A percentile compares a stretch with the other conserved stretches of the same genome.
Evolutionary conservation across 2,888 invertebrate species (phyloP).

Genomic region (Ceratothoa steindachneri): DNA sequence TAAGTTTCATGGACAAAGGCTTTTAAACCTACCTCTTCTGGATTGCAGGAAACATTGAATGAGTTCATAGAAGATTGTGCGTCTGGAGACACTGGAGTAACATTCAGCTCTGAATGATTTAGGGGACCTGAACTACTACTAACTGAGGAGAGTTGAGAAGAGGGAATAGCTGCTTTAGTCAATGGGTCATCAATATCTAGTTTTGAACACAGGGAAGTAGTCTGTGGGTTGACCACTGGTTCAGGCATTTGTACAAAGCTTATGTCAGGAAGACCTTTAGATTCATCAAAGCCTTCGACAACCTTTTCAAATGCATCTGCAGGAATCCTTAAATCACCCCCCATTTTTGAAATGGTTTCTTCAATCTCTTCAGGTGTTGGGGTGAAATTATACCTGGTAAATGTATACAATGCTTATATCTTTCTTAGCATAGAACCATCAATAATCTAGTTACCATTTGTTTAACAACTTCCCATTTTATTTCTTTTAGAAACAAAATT

Average conservation of each 20-base stretch:
- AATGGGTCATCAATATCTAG: slow-evolving; percentile 36
- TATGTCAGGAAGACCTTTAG: slow-evolving; percentile 30
- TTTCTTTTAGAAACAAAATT: too few relatives aligned
- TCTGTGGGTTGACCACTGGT: slow-evolving; percentile 56
- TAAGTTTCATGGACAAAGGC: too few relatives aligned
- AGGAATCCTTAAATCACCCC: slow-evolving; percentile 66
- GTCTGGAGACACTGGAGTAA: slow-evolving; percentile 15
- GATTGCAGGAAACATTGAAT: background rate
- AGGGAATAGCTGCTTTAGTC: slow-evolving; percentile 8
- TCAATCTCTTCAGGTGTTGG: slow-evolving; percentile 72
- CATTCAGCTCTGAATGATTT: slow-evolving; percentile 31
- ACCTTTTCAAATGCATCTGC: slow-evolving; percentile 59
- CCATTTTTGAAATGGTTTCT: slow-evolving; percentile 62
- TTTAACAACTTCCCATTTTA: too few relatives aligned
- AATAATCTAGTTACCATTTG: too few relatives aligned
- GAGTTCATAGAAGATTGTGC: background rate
- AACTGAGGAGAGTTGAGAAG: background rate
- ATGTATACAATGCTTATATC: slow-evolving; percentile 25
- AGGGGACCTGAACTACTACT: slow-evolving; percentile 8
- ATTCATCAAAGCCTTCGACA: slow-evolving; percentile 22
- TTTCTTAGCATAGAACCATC: too few relatives aligned
- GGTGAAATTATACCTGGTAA: slow-evolving; percentile 65
- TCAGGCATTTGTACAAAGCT: slow-evolving; percentile 34
- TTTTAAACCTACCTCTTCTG: background rate
- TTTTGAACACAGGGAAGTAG: slow-evolving; percentile 49